A percentile compares a stretch with the other conserved stretches of the same genome.
Evolutionary conservation across 1,140 invertebrate genomes (phyloP).

Genomic region (Caenorhabditis brenneri): DNA sequence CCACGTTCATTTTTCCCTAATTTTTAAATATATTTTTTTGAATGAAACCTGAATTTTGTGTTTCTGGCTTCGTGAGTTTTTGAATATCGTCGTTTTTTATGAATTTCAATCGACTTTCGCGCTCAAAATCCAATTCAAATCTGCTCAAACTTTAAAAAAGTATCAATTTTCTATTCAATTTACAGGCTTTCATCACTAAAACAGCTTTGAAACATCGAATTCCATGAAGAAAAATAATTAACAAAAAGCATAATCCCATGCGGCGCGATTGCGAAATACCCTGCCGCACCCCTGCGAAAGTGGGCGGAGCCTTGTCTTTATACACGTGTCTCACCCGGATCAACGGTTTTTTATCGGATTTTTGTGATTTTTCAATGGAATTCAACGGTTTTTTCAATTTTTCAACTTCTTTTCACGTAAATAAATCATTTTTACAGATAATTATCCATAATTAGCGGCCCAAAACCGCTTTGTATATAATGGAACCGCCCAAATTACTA

Average conservation of each 20-base stretch:
- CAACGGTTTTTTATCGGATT: neutral
- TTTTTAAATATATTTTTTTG: neutral
- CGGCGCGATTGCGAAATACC: neutral
- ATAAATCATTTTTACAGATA: neutral
- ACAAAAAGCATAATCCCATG: neutral
- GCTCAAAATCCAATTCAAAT: too few species aligned
- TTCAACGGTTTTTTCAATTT: neutral
- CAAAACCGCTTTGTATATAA: neutral
- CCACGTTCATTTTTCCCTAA: neutral
- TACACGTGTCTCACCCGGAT: conserved; percentile 30
- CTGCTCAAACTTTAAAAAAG: too few species aligned
- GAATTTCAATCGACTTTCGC: too few species aligned
- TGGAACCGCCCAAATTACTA: conserved; percentile 14
- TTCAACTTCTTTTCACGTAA: neutral
- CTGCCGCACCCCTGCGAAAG: neutral
- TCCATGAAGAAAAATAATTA: neutral
- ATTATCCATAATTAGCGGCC: neutral
- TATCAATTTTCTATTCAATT: neutral
- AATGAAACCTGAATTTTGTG: neutral
- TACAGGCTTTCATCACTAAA: too few species aligned
- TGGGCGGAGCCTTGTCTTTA: neutral
- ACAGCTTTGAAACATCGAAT: neutral
- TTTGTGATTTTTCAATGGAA: neutral
- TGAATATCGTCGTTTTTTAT: too few species aligned
- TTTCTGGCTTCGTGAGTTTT: too few species aligned